Evolutionary conservation across 2,888 invertebrate genomes (phyloP).

Genomic region (Clanis bilineata): DNA sequence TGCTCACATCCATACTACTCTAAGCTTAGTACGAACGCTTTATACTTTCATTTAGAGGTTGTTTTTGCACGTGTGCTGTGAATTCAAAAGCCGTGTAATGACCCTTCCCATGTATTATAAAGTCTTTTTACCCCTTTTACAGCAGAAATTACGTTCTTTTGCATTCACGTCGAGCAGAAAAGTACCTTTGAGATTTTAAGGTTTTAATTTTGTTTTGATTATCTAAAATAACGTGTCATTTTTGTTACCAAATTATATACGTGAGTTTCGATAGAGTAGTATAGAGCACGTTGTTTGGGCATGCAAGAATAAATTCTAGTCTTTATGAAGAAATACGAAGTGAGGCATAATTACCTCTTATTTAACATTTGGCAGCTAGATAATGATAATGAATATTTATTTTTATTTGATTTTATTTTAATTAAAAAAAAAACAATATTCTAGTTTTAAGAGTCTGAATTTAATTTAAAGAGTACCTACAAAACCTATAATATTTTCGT

Average conservation of each 20-base stretch:
- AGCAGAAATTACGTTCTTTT: constrained; percentile 67
- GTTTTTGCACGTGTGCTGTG: constrained; percentile 67
- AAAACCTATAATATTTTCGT: no score
- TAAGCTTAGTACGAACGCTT: constrained; percentile 26
- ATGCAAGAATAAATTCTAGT: background rate
- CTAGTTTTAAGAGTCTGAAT: no score
- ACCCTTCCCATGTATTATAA: constrained; percentile 68
- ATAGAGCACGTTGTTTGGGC: no score
- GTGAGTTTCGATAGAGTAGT: background rate
- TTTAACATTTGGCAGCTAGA: no score
- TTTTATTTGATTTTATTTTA: no score
- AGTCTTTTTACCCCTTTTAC: constrained; percentile 66
- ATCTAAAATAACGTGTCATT: constrained; percentile 20
- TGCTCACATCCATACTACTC: constrained; percentile 16
- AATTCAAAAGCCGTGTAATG: constrained; percentile 71
- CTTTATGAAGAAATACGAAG: no score
- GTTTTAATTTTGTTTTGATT: constrained; percentile 39
- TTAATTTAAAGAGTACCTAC: no score
- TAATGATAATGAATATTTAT: no score
- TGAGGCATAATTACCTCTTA: no score
- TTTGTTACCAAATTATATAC: background rate
- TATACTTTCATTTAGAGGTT: constrained; percentile 50
- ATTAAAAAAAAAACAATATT: no score
- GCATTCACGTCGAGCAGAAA: constrained; percentile 58
- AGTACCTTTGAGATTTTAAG: constrained; percentile 57